Evolutionary conservation across 2,113 vertebrate species (phyloP).

Genomic region (Calyptomena viridis): DNA sequence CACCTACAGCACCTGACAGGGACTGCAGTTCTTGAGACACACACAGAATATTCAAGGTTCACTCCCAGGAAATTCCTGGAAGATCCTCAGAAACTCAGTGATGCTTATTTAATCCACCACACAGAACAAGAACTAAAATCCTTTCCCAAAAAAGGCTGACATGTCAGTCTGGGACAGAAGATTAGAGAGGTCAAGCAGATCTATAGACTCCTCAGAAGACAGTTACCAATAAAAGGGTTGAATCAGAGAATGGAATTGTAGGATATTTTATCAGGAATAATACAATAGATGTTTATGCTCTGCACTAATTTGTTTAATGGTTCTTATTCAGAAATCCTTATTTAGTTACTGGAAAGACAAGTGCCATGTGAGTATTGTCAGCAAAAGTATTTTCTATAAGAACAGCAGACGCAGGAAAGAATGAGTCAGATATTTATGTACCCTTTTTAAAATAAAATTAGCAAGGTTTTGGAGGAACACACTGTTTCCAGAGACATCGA

Average conservation of each 20-base stretch:
- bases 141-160: not conserved
- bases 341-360: slow-evolving; percentile 10
- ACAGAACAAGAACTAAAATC: not conserved
- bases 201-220: not conserved
- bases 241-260: not conserved
- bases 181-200: not conserved
- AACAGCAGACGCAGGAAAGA: not conserved
- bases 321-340: not conserved
- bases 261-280: not conserved
- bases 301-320: not conserved
- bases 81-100: not conserved
- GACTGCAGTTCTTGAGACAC: not conserved
- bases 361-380: not conserved
- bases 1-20: not conserved
- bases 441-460: slow-evolving; percentile 28
- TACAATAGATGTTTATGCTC: not conserved
- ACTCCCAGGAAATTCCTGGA: not conserved
- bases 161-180: not conserved
- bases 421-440: slow-evolving; percentile 52
- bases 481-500: not conserved
- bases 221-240: not conserved
- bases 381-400: not conserved
- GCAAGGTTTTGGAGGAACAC: slow-evolving; percentile 24
- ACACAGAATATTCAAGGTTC: not conserved
- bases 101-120: not conserved